Evolutionary conservation across 2,113 vertebrate genomes (phyloP).

Genomic region (Pangasianodon gigas): DNA sequence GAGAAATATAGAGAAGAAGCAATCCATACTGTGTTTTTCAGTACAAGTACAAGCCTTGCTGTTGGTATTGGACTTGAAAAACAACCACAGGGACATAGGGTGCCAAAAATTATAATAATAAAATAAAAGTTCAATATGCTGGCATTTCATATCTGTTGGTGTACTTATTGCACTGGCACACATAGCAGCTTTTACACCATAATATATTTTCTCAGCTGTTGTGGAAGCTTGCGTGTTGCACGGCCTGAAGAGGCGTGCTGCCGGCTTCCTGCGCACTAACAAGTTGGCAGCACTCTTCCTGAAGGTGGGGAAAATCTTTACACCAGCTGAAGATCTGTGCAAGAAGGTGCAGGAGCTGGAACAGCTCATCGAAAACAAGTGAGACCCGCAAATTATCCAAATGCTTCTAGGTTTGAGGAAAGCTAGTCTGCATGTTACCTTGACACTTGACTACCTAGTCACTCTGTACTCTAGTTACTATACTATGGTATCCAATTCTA

Average conservation of each 20-base stretch:
- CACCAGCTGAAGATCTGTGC: conserved; percentile 87
- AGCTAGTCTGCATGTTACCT: not conserved
- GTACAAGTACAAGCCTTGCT: not conserved
- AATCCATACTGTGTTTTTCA: not conserved
- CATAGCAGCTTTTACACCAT: not conserved
- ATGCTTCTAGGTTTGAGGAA: not conserved
- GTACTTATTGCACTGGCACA: not conserved
- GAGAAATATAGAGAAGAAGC: not conserved
- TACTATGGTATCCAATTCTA: conserved; percentile 12
- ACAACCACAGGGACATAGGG: not conserved
- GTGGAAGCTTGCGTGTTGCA: conserved; percentile 91
- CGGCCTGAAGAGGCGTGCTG: conserved; percentile 86
- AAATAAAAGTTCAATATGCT: not conserved
- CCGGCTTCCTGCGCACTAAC: conserved; percentile 94
- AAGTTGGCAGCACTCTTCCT: conserved; percentile 94
- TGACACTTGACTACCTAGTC: not conserved
- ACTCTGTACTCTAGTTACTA: not conserved
- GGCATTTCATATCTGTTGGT: not conserved
- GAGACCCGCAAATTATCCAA: conserved; percentile 54
- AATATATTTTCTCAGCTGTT: conserved; percentile 52
- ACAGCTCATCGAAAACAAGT: conserved; percentile 89
- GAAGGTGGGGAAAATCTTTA: conserved; percentile 92
- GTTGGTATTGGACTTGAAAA: not conserved
- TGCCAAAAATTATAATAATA: not conserved
- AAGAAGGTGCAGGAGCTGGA: conserved; percentile 92